Evolutionary conservation across 2,888 invertebrate species (phyloP), one percentile per base, ranked within the genome.

Genomic region (Drosophila seclusa): DNA sequence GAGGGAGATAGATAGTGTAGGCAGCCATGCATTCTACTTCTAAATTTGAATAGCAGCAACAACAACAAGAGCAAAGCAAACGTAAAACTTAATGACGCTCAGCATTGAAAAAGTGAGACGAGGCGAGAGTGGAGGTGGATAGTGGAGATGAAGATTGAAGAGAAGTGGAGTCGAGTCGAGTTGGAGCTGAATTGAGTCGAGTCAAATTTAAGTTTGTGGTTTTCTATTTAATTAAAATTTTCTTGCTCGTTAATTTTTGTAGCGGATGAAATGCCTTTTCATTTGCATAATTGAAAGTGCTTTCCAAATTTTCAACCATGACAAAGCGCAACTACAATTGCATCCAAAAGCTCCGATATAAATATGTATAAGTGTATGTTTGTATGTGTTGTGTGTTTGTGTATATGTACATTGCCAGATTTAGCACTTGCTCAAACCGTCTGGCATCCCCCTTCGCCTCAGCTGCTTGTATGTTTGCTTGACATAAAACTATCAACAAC

Each of bases 191-290:
- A 64, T 68, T 63, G 71, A 75, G 68, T 78, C 21, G 29, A 31
- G 21, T 57, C 42, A 11, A 31, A 42, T 24, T 50, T 11, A 29
- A 45, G 24, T 54, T 54, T 74, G 63, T 70, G 79, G 84, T 79
- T 85, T 87, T 79, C 68, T 71, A 77, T 80, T 85, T 82, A 82
- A 85, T 90, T 88, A 85, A 83, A 90, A 77, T 85, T 90, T 85
- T 88, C 80, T 77, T 79, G 77, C 72, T 85, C 86, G 90, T 85
- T 89, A 82, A 69, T 66, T 73, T 84, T 72, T 58, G 75, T 73
- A 64, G 82, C 40, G 86, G 88, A 85, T 89, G 86, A 85, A 89
- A 87, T 68, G 77, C 77, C 58, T 73, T 73, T 77, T 60, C 57
- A 85, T 85, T 85, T 85, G 70, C 88, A 89, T 85, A 85, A 79